Evolutionary conservation across 2,113 vertebrate genomes (phyloP), one percentile per base, ranked within the genome.

Genomic region (Oophaga pumilio): DNA sequence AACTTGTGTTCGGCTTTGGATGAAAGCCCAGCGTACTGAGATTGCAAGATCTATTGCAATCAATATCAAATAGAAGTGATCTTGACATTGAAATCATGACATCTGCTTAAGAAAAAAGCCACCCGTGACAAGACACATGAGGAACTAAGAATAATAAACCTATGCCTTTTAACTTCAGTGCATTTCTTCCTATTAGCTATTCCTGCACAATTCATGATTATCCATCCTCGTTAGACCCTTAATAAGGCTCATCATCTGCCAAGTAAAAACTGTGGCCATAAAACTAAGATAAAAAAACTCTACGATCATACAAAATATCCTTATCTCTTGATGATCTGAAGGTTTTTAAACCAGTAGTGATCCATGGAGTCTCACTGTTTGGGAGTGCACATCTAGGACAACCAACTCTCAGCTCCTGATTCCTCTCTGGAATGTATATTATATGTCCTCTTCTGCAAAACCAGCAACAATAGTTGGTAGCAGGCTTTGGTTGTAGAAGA

Each of bases 71-170:
- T 57, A n/a, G 28, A 56, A 79, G 24, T 79, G 76, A 79, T 57
- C 50, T 79, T 79, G 52, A 56, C 76, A 79, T 57, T 79, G 53
- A 79, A 79, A 79, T 74, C 71, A 74, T 74, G 71, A 74, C 43
- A 74, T 59, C 24, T 26, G 53, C 76, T 79, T 33, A 57, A 57
- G 76, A 24, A 18, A 57, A 49, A 56, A 18, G 76, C 76, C 24
- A 77, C 20, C 76, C 22, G 49, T 56, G 49, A 52, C 49, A 53
- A 77, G 76, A 77, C 76, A 8, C 50, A 24, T 13, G 22, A 77
- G n/a, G 8, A 56, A 77, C 6, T n/a, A 15, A 24, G 74, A 49
- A 77, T 8, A 53, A 53, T 14, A 10, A 20, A 24, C 76, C 50
- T 77, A 20, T 15, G 76, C n/a, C 13, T 53, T n/a, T 56, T 53